Percentiles rank a stretch among this genome's conserved stretches.
Conservation (phyloP, 2,888 invertebrate genomes). For the Epinotia brunnichana region DNA sequence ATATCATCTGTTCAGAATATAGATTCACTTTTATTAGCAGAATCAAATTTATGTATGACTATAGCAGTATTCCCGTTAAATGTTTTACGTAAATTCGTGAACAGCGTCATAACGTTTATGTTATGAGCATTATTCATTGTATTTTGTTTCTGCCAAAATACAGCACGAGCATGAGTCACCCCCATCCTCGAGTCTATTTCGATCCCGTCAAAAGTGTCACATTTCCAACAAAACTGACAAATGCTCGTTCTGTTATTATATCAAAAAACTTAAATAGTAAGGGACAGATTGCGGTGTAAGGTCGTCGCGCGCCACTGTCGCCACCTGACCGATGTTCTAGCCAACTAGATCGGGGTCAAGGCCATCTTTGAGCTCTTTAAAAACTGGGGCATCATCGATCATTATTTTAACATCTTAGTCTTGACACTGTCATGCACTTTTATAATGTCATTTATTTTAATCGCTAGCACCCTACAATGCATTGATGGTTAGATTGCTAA, state of each 20-base stretch:
- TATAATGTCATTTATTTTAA: constrained; percentile 15
- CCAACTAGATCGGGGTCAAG: constrained; percentile 78
- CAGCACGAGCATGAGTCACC: constrained; percentile 7
- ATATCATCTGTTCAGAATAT: too few relatives aligned
- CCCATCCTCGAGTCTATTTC: constrained; percentile 18
- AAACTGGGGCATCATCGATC: constrained; percentile 59
- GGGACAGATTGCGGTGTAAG: constrained; percentile 60
- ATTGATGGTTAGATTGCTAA: not conserved
- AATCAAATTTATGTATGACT: not conserved
- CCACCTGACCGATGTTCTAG: constrained; percentile 65
- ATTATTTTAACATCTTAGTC: constrained; percentile 53
- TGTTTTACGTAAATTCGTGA: not conserved
- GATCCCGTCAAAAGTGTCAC: constrained; percentile 31
- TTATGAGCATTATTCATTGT: constrained; percentile 8
- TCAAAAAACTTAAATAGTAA: constrained; percentile 49
- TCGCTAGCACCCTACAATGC: not conserved
- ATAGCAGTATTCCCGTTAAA: not conserved
- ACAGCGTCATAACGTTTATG: not conserved
- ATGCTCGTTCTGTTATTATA: constrained; percentile 18
- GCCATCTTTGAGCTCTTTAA: constrained; percentile 71
- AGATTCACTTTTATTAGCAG: not conserved
- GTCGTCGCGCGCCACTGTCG: constrained; percentile 59
- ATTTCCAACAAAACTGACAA: constrained; percentile 31
- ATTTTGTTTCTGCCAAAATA: constrained; percentile 5
- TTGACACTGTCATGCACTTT: constrained; percentile 19